Evolutionary conservation across 2,888 invertebrate genomes (phyloP).

Genomic region (Drosophila koepferae): DNA sequence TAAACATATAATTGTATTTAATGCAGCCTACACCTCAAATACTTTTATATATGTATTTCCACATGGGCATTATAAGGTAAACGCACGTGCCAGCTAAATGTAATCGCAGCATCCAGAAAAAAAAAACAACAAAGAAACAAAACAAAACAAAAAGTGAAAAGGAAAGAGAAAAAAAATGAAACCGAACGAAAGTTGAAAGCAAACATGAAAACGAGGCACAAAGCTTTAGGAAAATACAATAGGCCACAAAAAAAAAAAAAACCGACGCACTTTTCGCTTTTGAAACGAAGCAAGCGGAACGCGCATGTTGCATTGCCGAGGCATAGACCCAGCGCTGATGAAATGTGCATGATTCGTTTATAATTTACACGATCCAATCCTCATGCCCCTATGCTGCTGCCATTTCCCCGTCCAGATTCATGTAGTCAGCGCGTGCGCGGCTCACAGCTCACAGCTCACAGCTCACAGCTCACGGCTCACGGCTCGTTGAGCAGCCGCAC

Average conservation of each 20-base stretch:
- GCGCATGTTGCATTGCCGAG: conserved; percentile 36
- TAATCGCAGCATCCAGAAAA: conserved; percentile 46
- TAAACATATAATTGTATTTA: neutral
- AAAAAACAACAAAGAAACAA: conserved; percentile 41
- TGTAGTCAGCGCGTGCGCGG: conserved; percentile 45
- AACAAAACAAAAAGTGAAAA: conserved; percentile 25
- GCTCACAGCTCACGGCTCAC: conserved; percentile 47
- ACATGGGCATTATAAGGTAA: conserved; percentile 43
- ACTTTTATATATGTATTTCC: conserved; percentile 54
- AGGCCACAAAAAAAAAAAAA: conserved; percentile 37
- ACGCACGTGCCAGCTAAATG: conserved; percentile 60
- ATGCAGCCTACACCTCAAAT: neutral
- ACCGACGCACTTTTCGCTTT: conserved; percentile 72
- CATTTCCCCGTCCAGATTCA: conserved; percentile 4
- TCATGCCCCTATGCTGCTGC: neutral
- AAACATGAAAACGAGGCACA: conserved; percentile 29
- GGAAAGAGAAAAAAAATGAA: conserved; percentile 29
- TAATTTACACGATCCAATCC: conserved; percentile 60
- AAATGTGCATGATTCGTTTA: conserved; percentile 70
- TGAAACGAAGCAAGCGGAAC: conserved; percentile 67
- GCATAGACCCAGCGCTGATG: conserved; percentile 54
- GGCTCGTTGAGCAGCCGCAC: conserved; percentile 55
- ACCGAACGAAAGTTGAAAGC: conserved; percentile 65
- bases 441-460: conserved; percentile 43
- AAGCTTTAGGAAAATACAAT: conserved; percentile 50